Evolutionary conservation across 2,888 invertebrate species (phyloP), one percentile per base, ranked within the genome.

Genomic region (Zhuqinia jingwanae): DNA sequence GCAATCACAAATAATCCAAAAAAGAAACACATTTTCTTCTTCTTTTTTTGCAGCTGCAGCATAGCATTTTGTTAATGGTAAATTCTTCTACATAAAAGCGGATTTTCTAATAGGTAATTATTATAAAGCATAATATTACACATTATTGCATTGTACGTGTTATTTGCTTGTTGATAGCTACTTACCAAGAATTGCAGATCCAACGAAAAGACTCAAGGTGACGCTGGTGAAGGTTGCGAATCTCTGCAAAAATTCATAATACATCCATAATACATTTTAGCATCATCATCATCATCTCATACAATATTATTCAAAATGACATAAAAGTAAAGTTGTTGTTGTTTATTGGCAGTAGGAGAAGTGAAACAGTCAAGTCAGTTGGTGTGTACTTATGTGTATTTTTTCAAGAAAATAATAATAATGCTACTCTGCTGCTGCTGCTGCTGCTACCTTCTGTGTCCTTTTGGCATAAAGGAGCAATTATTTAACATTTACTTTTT

Each of bases 151-250:
- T n/a, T n/a, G n/a, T n/a, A 56, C n/a, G 36, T 77, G 76, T 20
- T 75, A 85, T 87, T n/a, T n/a, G n/a, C n/a, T n/a, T n/a, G n/a
- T n/a, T n/a, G n/a, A 42, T 25, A n/a, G 27, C 91, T 88, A 94
- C 96, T 95, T 94, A 98, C 98, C 96, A 94, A 97, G 94, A 92
- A 98, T 97, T 91, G 97, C 96, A 92, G 97, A 96, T 92, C 98
- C 98, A 91, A 97, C 97, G 93, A 97, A 96, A 90, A 98, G 95
- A 92, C 97, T 97, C 92, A 98, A 94, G 91, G 97, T 97, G 92
- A 98, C 97, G 91, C 96, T 96, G 91, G 96, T 95, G 93, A 98
- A 97, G 91, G 98, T 98, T 92, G 97, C 96, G 93, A 97, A 96
- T 94, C 95, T 96, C 97, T 98, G 95, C 90, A 95, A 94, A 92